These are phyloP conservation scores for Xenentodon cancila DNA, from an alignment of 2,797 vertebrate genomes.

Conservation along the genomic window DNA sequence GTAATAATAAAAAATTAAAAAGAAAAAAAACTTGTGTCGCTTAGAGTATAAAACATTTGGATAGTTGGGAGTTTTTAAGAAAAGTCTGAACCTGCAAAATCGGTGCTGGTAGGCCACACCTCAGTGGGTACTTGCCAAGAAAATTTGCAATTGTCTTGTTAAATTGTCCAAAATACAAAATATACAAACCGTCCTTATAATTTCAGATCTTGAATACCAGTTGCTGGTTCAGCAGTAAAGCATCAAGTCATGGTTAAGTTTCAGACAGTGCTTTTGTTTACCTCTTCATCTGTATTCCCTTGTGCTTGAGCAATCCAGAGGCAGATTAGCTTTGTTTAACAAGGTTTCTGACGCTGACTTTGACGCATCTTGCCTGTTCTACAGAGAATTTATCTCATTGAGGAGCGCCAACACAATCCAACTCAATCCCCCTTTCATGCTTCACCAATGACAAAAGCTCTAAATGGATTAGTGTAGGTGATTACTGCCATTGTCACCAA, in stretches of 20 bases:
- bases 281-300: conserved; percentile 26
- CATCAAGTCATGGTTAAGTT: conserved; percentile 1
- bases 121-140: too few species aligned
- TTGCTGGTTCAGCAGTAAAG: conserved; percentile 1
- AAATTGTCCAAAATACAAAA: too few species aligned
- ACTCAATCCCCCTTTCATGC: conserved; percentile 56
- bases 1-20: too few species aligned
- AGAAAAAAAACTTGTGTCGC: too few species aligned
- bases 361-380: conserved; percentile 49
- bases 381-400: conserved; percentile 54
- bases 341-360: conserved; percentile 60
- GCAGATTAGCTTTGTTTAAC: conserved; percentile 73
- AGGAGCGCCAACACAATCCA: conserved; percentile 50
- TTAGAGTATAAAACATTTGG: too few species aligned
- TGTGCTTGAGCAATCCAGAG: conserved; percentile 47
- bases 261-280: conserved; percentile 29
- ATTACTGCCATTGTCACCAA: conserved; percentile 77
- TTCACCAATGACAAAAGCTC: conserved; percentile 72
- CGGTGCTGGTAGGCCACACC: too few species aligned
- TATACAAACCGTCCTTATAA: too few species aligned
- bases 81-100: too few species aligned
- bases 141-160: too few species aligned
- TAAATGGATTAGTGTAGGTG: conserved; percentile 81
- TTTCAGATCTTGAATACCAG: not conserved
- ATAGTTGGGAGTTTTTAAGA: too few species aligned